Base-by-base conservation (phyloP, 2,888 invertebrate species). In the Pinctada fucata region DNA sequence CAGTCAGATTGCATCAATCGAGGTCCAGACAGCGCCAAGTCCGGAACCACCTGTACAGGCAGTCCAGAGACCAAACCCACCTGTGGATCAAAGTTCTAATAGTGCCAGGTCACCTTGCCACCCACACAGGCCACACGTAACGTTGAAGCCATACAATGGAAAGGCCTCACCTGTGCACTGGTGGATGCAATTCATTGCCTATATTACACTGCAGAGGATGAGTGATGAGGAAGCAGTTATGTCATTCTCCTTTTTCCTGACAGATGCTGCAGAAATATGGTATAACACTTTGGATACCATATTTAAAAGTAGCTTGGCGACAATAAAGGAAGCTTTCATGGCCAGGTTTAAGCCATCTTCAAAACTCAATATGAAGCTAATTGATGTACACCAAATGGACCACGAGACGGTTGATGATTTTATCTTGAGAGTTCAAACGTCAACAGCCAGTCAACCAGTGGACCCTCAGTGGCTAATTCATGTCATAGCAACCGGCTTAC, bases 321-420 rank as follows among this genome's bases (percentile, higher is more conserved):
- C 66, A 5, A 10, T 66, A 6, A 66, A 66, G 31, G 31, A 10
- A 6, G 66, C 66, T 5, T 66, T 66, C 58, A 8, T 58, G 10
- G 58, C 58, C 58, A 58, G 58, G 58, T 58, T 58, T 58, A 58
- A 58, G 10, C 58, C 58, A 58, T 58, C 66, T n/a, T 66, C 66
- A n/a, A 10, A 66, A n/a, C 16, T 16, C 4, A 66, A 5, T 16
- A 5, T 16, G n/a, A 10, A 66, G 16, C 5, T 66, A n/a, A n/a
- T 66, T 10, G 10, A 66, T 16, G 6, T 66, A 16, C 6, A n/a
- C 4, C 66, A 66, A 66, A 6, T 5, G 5, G n/a, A 66, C 10
- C 6, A n/a, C n/a, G 66, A 66, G 16, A 10, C 66, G 31, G 66
- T 16, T 4, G 66, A 66, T 10, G 66, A 66, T n/a, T 66, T 66